phyloP scores from a whole-genome alignment of 2,113 vertebrate species.

The Rana temporaria region DNA sequence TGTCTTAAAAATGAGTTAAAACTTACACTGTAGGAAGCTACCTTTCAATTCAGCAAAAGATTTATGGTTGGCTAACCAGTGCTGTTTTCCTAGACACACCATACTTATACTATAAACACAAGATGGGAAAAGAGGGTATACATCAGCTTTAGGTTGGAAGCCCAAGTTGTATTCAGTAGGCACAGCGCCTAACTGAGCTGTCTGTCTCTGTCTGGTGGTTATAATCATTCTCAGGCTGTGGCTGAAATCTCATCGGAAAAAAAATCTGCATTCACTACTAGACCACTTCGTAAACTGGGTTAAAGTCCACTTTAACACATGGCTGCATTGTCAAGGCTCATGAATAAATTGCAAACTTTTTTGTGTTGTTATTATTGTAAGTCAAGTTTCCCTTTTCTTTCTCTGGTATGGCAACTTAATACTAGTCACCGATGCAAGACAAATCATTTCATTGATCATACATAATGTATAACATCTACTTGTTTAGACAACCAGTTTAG shows the following conservation, averaged over 20 bases:
- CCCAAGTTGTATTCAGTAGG: constrained; percentile 27
- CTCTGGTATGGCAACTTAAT: neutral
- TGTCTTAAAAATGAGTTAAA: neutral
- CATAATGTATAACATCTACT: neutral
- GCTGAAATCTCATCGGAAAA: constrained; percentile 28
- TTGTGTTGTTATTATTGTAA: neutral
- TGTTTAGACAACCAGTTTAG: too few relatives aligned
- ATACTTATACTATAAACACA: constrained; percentile 32
- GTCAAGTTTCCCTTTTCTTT: neutral
- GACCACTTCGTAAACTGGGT: constrained; percentile 8
- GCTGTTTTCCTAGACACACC: constrained; percentile 20
- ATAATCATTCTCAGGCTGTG: constrained; percentile 42
- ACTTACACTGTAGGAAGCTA: neutral
- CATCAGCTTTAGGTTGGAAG: constrained; percentile 29
- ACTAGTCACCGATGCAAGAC: neutral
- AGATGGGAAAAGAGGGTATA: neutral
- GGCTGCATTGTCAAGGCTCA: neutral
- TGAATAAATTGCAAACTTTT: neutral
- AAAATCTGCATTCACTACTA: constrained; percentile 18
- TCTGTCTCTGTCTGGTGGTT: constrained; percentile 45
- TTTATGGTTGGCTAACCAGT: constrained; percentile 34
- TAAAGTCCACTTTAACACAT: constrained; percentile 26
- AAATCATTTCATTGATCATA: neutral
- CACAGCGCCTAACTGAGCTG: neutral
- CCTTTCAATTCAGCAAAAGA: constrained; percentile 28